These are phyloP conservation scores for Lacerta agilis DNA, from an alignment of 2,797 vertebrate genomes.

Conservation along the genomic window DNA sequence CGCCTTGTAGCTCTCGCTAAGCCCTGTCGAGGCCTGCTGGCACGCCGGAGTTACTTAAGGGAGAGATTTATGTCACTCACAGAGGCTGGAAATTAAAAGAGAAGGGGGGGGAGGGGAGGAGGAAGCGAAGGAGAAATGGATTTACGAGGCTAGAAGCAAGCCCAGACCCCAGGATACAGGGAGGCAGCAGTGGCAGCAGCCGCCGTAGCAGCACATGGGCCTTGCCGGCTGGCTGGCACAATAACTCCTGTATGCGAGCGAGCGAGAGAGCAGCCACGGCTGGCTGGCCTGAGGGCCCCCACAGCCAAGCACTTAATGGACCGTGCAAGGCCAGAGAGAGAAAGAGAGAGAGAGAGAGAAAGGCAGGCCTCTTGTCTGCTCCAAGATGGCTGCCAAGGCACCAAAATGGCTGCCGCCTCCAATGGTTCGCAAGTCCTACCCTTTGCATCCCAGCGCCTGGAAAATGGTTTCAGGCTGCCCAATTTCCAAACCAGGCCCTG, in stretches of 20 bases:
- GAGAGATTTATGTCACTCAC: slow-evolving; percentile 33
- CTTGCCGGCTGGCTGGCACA: background rate
- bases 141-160: background rate
- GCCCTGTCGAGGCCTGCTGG: background rate
- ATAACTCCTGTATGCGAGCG: background rate
- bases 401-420: slow-evolving; percentile 8
- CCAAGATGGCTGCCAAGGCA: slow-evolving; percentile 11
- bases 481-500: background rate
- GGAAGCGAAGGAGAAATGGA: background rate
- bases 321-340: background rate
- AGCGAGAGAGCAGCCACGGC: background rate
- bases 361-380: background rate
- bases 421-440: background rate
- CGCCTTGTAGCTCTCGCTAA: background rate
- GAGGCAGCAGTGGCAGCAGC: background rate
- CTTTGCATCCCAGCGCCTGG: background rate
- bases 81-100: slow-evolving; percentile 9
- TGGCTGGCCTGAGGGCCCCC: background rate
- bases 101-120: background rate
- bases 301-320: background rate
- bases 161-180: background rate
- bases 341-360: background rate
- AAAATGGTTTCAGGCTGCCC: background rate
- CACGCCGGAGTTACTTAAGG: background rate
- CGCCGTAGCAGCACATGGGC: background rate